Base-by-base conservation (phyloP, 2,113 vertebrate species). In the Sylvia atricapilla region DNA sequence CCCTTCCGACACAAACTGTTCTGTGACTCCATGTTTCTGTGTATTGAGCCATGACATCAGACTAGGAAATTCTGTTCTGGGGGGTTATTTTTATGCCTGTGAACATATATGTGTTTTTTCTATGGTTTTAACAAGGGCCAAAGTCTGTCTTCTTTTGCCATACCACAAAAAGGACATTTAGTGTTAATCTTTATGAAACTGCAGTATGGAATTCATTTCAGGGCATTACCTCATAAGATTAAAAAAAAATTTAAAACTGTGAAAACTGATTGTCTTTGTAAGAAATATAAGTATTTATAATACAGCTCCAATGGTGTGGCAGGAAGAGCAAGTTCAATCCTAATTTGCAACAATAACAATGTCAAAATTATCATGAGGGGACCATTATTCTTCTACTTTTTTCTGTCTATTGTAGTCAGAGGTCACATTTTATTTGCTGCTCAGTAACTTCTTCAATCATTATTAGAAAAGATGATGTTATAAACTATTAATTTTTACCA, bases 401-500 rank as follows among this genome's bases (percentile, higher is more conserved):
- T 90, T 76, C 74, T 72, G 6, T 59, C 50, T 78, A 5, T n/a
- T 89, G 30, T 33, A 95, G 63, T 90, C 49, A 93, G 70, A 83
- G n/a, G 75, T 81, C 76, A 37, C 5, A 81, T 91, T 93, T 81
- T 80, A 55, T 81, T 83, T 94, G 24, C 22, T 52, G 15, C 52
- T 88, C 52, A 62, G 46, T 62, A 89, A 77, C 28, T 82, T 94
- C 73, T 79, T 89, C 47, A 87, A 31, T 67, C 2, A 1, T 67
- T 86, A 84, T 56, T 81, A 84, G 64, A 78, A 94, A 52, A 81
- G 30, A 49, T 55, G 14, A 50, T 76, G 9, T 64, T 95, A 72
- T 84, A 89, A 89, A 89, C 25, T 68, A 66, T 59, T 94, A 89
- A 89, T 91, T 96, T 87, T 94, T 30, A 82, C 37, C 28, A 91